phyloP scores from a whole-genome alignment of 2,797 vertebrate genomes.

The Pipistrellus kuhlii region DNA sequence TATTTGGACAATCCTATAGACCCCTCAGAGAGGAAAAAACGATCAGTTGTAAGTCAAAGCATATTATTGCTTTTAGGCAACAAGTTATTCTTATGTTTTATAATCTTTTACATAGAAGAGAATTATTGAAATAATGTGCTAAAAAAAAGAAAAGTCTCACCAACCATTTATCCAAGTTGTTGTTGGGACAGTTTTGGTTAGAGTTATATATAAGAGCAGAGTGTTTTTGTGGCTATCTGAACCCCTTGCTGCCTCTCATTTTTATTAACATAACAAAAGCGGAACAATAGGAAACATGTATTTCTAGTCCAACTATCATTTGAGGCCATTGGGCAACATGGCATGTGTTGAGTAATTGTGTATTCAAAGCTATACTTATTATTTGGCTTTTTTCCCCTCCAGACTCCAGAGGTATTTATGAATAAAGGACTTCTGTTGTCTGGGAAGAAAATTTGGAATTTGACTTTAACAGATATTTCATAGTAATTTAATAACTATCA shows the following conservation, averaged over 20 bases:
- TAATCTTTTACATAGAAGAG: constrained; percentile 21
- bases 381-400: neutral
- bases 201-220: neutral
- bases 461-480: constrained; percentile 36
- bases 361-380: constrained; percentile 18
- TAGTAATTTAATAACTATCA: constrained; percentile 25
- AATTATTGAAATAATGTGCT: constrained; percentile 19
- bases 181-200: neutral
- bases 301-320: neutral
- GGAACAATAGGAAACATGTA: neutral
- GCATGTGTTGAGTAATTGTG: neutral
- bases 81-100: constrained; percentile 11
- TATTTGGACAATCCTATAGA: neutral
- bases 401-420: constrained; percentile 10
- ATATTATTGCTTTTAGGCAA: constrained; percentile 26
- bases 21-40: neutral
- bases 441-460: constrained; percentile 41
- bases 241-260: neutral
- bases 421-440: neutral
- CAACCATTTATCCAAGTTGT: neutral
- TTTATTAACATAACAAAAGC: neutral
- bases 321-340: neutral
- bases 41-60: neutral
- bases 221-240: neutral
- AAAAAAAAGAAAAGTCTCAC: neutral